A percentile compares a stretch with the other conserved stretches of the same genome.
Evolutionary conservation across 2,888 invertebrate genomes (phyloP).

Genomic region (Scaeva pyrastri): DNA sequence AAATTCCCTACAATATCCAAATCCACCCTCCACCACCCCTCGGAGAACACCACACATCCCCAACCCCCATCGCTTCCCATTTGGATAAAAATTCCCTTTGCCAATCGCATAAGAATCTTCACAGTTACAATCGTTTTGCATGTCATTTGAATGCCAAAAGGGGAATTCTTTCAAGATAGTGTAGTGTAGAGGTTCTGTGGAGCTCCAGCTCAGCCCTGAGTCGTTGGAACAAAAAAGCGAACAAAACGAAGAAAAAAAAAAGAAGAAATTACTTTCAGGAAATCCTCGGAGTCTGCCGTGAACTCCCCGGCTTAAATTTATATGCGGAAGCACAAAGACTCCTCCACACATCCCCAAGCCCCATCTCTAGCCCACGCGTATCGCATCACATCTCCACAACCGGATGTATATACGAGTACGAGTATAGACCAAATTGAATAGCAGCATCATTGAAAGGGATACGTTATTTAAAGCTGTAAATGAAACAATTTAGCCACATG

Average conservation of each 20-base stretch:
- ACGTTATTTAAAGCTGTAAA: slow-evolving; percentile 75
- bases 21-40: not conserved
- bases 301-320: slow-evolving; percentile 5
- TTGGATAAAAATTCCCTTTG: slow-evolving; percentile 63
- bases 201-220: slow-evolving; percentile 42
- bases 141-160: slow-evolving; percentile 78
- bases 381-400: not conserved
- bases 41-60: not conserved
- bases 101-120: slow-evolving; percentile 74
- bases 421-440: slow-evolving; percentile 66
- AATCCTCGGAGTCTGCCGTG: slow-evolving; percentile 33
- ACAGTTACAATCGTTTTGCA: slow-evolving; percentile 77
- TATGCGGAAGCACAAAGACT: slow-evolving; percentile 37
- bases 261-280: slow-evolving; percentile 46
- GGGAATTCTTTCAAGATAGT: slow-evolving; percentile 67
- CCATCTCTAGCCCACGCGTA: not conserved
- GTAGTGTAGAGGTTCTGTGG: slow-evolving; percentile 22
- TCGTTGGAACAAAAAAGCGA: no score
- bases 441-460: slow-evolving; percentile 73
- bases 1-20: not conserved
- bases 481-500: slow-evolving; percentile 73
- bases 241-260: slow-evolving; percentile 33
- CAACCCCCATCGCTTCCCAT: slow-evolving; percentile 3
- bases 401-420: no score
- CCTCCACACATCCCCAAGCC: not conserved